A percentile compares a stretch with the other conserved stretches of the same genome.
These are phyloP conservation scores for Zoanthus solanderi DNA, from an alignment of 92 coral and sea anemone genomes.

Conservation along the genomic window DNA sequence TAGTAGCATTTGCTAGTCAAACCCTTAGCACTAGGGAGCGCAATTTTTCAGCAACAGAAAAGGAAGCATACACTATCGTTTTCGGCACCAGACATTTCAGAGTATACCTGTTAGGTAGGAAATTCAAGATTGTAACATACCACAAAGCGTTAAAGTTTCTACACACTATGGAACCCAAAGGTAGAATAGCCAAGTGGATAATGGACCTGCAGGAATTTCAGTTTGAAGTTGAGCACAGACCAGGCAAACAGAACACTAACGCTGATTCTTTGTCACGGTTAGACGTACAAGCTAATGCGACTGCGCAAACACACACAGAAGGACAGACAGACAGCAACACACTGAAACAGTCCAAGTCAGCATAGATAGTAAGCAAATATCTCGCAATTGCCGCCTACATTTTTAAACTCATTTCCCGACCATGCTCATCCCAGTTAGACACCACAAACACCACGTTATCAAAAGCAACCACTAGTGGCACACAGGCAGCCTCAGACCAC, in stretches of 20 bases:
- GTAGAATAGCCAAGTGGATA: constrained; percentile 54
- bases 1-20: constrained; percentile 42
- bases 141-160: constrained; percentile 34
- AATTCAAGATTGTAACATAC: constrained; percentile 1
- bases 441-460: constrained; percentile 4
- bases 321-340: constrained; percentile 4
- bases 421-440: constrained; percentile 10
- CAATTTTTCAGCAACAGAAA: not conserved
- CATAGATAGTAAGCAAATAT: constrained; percentile 13
- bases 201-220: constrained; percentile 61
- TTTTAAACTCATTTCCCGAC: constrained; percentile 7
- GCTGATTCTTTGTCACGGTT: constrained; percentile 1
- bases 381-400: constrained; percentile 14
- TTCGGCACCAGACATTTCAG: constrained; percentile 1
- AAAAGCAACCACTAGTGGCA: constrained; percentile 3
- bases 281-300: constrained; percentile 19
- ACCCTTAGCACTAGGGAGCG: constrained; percentile 24
- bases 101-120: constrained; percentile 54
- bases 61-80: constrained; percentile 1
- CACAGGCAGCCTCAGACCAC: constrained; percentile 19
- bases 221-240: constrained; percentile 33
- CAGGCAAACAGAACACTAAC: constrained; percentile 34
- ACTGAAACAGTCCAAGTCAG: not conserved
- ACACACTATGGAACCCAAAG: constrained; percentile 50
- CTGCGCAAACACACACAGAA: constrained; percentile 10